These are phyloP conservation scores for Pagrus major DNA, from an alignment of 2,113 vertebrate genomes.

Conservation along the genomic window DNA sequence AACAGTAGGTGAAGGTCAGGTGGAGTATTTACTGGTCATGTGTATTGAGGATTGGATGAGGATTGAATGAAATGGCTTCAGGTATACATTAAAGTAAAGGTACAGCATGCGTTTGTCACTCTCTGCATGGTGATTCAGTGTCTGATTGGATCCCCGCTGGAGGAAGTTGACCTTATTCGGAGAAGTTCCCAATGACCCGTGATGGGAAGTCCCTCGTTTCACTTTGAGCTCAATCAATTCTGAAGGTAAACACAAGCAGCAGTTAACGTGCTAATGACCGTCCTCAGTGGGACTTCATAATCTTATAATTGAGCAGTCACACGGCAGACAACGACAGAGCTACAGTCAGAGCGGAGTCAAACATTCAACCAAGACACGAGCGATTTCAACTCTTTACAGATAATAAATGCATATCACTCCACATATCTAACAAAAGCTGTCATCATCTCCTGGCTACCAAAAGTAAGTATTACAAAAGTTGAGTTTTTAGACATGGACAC, in stretches of 20 bases:
- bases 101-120: neutral
- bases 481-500: no score
- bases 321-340: neutral
- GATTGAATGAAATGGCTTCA: neutral
- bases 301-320: neutral
- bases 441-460: no score
- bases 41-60: neutral
- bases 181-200: neutral
- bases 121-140: neutral
- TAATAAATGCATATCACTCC: no score
- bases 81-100: neutral
- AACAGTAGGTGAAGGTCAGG: neutral
- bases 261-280: conserved; percentile 3
- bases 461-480: no score
- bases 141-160: neutral
- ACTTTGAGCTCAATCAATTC: conserved; percentile 28
- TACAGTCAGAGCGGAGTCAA: neutral
- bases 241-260: conserved; percentile 4
- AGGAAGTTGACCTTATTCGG: neutral
- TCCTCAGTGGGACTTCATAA: neutral
- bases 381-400: no score
- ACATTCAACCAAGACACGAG: neutral
- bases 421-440: no score
- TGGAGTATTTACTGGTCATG: neutral
- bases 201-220: neutral